Evolutionary conservation across 2,888 invertebrate genomes (phyloP), one percentile per base, ranked within the genome.

Genomic region (Ypsolopha scabrella): DNA sequence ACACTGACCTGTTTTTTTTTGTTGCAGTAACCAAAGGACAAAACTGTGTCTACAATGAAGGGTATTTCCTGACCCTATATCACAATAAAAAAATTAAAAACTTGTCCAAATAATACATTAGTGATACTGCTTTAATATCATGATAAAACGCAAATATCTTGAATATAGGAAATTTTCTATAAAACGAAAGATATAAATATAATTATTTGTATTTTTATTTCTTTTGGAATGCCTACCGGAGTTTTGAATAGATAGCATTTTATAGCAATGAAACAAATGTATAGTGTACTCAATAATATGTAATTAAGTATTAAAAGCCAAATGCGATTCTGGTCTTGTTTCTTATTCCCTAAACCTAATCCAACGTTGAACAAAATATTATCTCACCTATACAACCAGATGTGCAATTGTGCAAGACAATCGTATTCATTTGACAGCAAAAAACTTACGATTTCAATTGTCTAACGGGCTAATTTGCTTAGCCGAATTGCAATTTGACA

Each of bases 111-210:
- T 75, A 80, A 79, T 81, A 81, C 71, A 80, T 78, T 85, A 86
- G 85, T 85, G 85, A 82, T 85, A 85, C 80, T 81, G 86, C 86
- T 86, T 86, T 86, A 86, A 85, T 85, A 86, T 81, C 82, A 81
- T 82, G 70, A 83, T 85, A 83, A 85, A 81, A 74, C 72, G 81
- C 85, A 66, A 73, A 78, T 80, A 78, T 79, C 78, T 82, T 80
- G 74, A 80, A 72, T 76, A 82, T 83, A 85, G 83, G 74, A 80
- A 74, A 69, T 80, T 86, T 85, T 86, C 83, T 83, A 83, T 82
- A 80, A 80, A 81, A 82, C 74, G 74, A 81, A 79, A 74, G 24
- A 67, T 79, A 73, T 68, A 71, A 64, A 59, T 57, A 63, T 74
- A 77, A 75, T 81, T 60, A 81, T 80, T 82, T 81, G 75, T 81